Conservation (phyloP, 2,113 vertebrate species). For the Ailuropoda melanoleuca region DNA sequence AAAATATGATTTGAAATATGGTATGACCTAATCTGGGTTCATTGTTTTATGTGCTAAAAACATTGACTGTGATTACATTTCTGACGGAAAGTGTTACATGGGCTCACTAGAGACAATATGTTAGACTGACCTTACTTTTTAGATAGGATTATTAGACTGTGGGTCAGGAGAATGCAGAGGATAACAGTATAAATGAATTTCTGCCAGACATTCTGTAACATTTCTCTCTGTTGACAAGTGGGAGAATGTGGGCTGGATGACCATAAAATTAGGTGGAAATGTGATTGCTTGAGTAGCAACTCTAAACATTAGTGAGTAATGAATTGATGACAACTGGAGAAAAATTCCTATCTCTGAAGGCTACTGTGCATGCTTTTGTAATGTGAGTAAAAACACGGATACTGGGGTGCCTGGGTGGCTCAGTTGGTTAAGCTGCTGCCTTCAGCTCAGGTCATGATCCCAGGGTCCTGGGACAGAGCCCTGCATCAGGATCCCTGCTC, state of each 20-base stretch:
- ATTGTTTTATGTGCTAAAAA: constrained; percentile 20
- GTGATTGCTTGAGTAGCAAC: background rate
- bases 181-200: background rate
- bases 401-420: background rate
- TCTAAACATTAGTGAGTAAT: constrained; percentile 7
- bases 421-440: background rate
- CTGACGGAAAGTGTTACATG: constrained; percentile 3
- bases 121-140: background rate
- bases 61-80: constrained; percentile 7
- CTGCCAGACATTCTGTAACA: background rate
- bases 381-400: background rate
- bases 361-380: background rate
- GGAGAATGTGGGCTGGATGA: background rate
- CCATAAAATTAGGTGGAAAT: background rate
- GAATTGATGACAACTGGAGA: constrained; percentile 1
- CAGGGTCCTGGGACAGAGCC: background rate
- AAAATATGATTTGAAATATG: constrained; percentile 37
- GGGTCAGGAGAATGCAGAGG: background rate
- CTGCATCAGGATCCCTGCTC: background rate
- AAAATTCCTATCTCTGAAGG: background rate
- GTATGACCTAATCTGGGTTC: background rate
- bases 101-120: background rate
- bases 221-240: background rate
- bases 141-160: background rate
- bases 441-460: background rate